Percentiles rank a stretch among this genome's conserved stretches.
phyloP scores from a whole-genome alignment of 2,797 vertebrate genomes.

The Sebastes umbrosus region DNA sequence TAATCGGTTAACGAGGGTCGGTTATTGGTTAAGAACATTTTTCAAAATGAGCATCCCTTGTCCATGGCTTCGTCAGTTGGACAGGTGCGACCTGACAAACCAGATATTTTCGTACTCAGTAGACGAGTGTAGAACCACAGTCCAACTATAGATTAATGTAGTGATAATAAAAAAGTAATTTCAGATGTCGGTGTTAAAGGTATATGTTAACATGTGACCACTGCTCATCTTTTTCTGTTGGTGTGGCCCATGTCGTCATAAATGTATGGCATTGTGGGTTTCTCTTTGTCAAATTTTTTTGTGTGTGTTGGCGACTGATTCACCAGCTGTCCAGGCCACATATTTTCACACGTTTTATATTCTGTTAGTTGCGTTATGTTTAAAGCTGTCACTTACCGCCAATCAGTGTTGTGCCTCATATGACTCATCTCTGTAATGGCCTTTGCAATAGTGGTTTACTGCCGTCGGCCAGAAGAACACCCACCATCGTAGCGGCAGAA shows the following conservation, averaged over 20 bases:
- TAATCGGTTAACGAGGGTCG: no score
- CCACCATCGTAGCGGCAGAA: neutral
- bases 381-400: slow-evolving; percentile 14
- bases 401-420: neutral
- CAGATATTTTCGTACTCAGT: neutral
- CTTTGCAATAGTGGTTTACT: neutral
- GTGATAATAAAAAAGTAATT: neutral
- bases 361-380: neutral
- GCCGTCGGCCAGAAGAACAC: neutral
- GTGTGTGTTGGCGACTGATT: neutral
- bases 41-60: no score
- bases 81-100: neutral
- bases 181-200: no score
- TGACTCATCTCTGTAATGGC: slow-evolving; percentile 6
- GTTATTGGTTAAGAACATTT: no score
- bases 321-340: neutral
- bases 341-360: neutral
- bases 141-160: neutral
- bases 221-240: neutral
- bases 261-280: neutral
- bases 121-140: neutral
- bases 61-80: neutral
- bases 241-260: neutral
- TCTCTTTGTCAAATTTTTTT: neutral
- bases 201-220: no score